A percentile compares a stretch with the other conserved stretches of the same genome.
Conservation (phyloP, 2,113 vertebrate genomes). For the Hemiprocne comata region DNA sequence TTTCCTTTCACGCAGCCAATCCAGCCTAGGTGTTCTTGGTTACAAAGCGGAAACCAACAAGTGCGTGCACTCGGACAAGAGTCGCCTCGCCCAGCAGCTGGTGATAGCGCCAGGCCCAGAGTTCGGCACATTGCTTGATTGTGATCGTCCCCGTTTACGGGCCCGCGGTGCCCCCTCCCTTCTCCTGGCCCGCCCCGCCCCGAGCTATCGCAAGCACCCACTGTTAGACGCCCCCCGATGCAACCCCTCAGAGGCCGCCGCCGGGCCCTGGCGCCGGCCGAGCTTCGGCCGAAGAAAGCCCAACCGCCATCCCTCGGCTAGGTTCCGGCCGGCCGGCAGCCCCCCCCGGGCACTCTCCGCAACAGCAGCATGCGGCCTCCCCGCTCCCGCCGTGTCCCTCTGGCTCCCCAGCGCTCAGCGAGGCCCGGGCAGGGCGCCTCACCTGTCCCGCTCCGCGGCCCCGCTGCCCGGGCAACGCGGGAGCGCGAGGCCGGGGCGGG, state of each 20-base stretch:
- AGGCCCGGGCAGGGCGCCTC: neutral
- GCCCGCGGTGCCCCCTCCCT: neutral
- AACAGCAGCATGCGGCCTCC: too few species aligned
- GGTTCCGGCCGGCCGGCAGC: neutral
- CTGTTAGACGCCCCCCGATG: neutral
- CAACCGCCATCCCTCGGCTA: neutral
- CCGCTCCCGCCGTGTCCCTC: too few species aligned
- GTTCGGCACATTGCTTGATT: too few species aligned
- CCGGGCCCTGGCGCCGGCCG: too few species aligned
- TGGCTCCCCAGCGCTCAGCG: too few species aligned
- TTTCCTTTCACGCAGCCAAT: rapidly evolving
- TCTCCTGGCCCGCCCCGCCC: neutral
- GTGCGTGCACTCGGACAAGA: rapidly evolving
- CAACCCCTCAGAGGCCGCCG: neutral
- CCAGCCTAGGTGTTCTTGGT: rapidly evolving
- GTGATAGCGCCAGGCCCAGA: rapidly evolving
- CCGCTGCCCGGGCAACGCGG: constrained; percentile 17
- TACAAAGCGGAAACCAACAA: rapidly evolving
- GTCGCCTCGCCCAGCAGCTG: rapidly evolving
- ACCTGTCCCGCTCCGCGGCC: neutral
- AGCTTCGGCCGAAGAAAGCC: too few species aligned
- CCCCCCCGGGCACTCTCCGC: neutral
- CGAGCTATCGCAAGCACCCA: too few species aligned
- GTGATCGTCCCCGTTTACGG: too few species aligned
- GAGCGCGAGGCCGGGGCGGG: neutral